Evolutionary conservation across 2,797 vertebrate genomes (phyloP).

Genomic region (Esox lucius): DNA sequence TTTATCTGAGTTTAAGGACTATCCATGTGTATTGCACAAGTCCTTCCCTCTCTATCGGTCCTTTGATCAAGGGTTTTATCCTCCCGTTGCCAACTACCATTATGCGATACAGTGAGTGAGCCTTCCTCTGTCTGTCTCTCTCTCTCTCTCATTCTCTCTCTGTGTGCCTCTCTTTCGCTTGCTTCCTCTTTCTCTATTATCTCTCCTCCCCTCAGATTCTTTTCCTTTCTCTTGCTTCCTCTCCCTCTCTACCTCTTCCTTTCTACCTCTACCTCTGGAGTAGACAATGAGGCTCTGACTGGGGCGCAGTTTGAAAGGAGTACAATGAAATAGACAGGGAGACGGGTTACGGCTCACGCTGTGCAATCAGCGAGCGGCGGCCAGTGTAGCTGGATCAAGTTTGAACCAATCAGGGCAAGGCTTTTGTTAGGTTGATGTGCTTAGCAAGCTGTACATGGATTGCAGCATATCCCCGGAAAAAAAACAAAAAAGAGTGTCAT

Average conservation of each 20-base stretch:
- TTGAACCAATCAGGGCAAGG: slow-evolving; percentile 50
- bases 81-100: slow-evolving; percentile 34
- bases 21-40: slow-evolving; percentile 22
- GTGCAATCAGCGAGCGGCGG: slow-evolving; percentile 65
- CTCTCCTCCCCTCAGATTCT: not conserved
- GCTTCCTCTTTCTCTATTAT: slow-evolving; percentile 12
- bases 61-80: slow-evolving; percentile 55
- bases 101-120: slow-evolving; percentile 44
- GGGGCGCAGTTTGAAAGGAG: slow-evolving; percentile 15
- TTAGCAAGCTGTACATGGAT: slow-evolving; percentile 30
- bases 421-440: slow-evolving; percentile 44
- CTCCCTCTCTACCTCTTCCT: slow-evolving; percentile 7
- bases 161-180: slow-evolving; percentile 20
- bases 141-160: slow-evolving; percentile 11
- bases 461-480: slow-evolving; percentile 38
- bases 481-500: slow-evolving; percentile 28
- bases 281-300: slow-evolving; percentile 16
- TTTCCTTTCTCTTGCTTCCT: not conserved
- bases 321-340: not conserved
- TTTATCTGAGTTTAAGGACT: not conserved
- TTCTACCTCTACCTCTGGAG: not conserved
- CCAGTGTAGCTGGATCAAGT: slow-evolving; percentile 34
- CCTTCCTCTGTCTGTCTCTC: not conserved
- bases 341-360: slow-evolving; percentile 51
- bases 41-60: slow-evolving; percentile 27